Evolutionary conservation across 2,888 invertebrate genomes (phyloP).

Genomic region (Luffia ferchaultella): DNA sequence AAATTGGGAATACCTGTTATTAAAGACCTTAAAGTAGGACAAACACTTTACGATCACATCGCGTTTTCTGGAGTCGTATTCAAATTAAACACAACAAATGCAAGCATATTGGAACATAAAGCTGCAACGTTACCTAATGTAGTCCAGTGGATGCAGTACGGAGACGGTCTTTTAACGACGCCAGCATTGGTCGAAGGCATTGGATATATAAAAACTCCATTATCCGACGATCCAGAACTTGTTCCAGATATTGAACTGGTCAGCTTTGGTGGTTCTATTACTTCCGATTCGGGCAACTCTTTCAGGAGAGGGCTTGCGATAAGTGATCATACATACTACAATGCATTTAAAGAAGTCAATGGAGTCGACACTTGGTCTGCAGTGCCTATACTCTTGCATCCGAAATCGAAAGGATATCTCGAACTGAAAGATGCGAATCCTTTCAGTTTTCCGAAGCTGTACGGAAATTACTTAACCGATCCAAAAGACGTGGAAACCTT

Average conservation of each 20-base stretch:
- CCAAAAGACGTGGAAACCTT: conserved; percentile 67
- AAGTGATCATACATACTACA: conserved; percentile 61
- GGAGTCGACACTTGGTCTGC: conserved; percentile 68
- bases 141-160: conserved; percentile 52
- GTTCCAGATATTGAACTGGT: conserved; percentile 74
- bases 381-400: conserved; percentile 77
- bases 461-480: conserved; percentile 81
- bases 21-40: conserved; percentile 72
- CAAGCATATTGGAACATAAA: conserved; percentile 45
- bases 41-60: conserved; percentile 70
- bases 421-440: conserved; percentile 78
- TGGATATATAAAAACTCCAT: conserved; percentile 68
- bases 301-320: conserved; percentile 65
- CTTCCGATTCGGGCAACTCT: conserved; percentile 64
- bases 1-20: conserved; percentile 68
- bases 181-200: conserved; percentile 74
- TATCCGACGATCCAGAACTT: conserved; percentile 57
- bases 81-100: conserved; percentile 44
- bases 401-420: conserved; percentile 76
- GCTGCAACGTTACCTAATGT: conserved; percentile 44
- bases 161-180: conserved; percentile 64
- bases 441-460: conserved; percentile 76
- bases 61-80: conserved; percentile 61
- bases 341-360: conserved; percentile 62
- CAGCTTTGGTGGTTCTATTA: conserved; percentile 69